Evolutionary conservation across 2,888 invertebrate genomes (phyloP).

Genomic region (Himalopsyche kuldschensis): DNA sequence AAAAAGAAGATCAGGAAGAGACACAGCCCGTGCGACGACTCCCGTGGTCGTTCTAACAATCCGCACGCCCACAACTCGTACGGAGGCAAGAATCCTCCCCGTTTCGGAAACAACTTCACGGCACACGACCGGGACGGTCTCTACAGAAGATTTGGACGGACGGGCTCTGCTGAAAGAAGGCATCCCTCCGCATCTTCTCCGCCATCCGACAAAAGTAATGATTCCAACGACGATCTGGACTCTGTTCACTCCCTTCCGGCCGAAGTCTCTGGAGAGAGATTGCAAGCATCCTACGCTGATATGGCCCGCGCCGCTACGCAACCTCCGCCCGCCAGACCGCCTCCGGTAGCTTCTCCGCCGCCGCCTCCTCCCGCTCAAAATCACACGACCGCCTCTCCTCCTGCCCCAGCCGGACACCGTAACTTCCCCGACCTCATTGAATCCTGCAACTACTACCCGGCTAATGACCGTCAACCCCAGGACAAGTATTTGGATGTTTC

Average conservation of each 20-base stretch:
- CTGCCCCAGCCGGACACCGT: not conserved
- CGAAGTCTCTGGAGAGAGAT: constrained; percentile 51
- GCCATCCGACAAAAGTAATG: constrained; percentile 79
- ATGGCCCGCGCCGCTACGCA: constrained; percentile 66
- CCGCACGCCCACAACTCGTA: constrained; percentile 40
- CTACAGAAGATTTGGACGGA: constrained; percentile 40
- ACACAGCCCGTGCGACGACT: constrained; percentile 55
- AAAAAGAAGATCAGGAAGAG: constrained; percentile 79
- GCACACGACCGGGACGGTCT: constrained; percentile 34
- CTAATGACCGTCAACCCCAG: constrained; percentile 45
- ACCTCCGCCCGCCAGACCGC: constrained; percentile 18
- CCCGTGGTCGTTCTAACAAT: constrained; percentile 42
- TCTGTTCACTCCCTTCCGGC: constrained; percentile 84
- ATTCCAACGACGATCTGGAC: constrained; percentile 80
- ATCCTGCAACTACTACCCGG: constrained; percentile 55
- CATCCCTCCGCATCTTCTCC: constrained; percentile 78
- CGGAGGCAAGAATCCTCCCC: constrained; percentile 23
- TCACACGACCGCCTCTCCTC: constrained; percentile 42
- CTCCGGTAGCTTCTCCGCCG: constrained; percentile 16
- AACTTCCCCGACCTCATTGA: constrained; percentile 59
- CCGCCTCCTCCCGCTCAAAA: not conserved
- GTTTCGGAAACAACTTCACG: constrained; percentile 22
- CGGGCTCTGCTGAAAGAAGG: constrained; percentile 49
- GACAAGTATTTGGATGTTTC: constrained; percentile 33
- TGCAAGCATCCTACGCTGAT: constrained; percentile 77